These are phyloP conservation scores for Proterorhinus semilunaris DNA, from an alignment of 2,113 vertebrate genomes.

Conservation along the genomic window DNA sequence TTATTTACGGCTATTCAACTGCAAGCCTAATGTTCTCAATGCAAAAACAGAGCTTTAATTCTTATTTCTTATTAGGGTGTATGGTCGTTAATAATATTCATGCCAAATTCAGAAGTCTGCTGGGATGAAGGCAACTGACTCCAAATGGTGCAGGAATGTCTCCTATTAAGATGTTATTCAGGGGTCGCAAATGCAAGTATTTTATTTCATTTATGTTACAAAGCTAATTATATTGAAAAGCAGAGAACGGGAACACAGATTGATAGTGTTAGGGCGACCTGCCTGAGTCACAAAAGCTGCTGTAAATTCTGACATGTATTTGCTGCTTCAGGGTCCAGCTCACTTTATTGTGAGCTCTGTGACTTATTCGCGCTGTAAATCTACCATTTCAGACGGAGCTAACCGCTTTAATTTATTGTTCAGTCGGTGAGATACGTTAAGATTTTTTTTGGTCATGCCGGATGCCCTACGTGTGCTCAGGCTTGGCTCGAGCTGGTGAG, in stretches of 20 bases:
- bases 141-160: neutral
- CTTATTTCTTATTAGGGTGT: neutral
- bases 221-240: conserved; percentile 6
- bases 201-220: neutral
- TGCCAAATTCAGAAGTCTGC: neutral
- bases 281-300: neutral
- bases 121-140: neutral
- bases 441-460: no score
- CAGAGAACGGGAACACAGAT: neutral
- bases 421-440: neutral
- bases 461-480: no score
- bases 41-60: neutral
- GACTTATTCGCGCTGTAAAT: neutral
- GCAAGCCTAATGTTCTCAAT: neutral
- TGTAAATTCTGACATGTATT: conserved; percentile 6
- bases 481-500: no score
- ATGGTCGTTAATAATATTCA: neutral
- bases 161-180: neutral
- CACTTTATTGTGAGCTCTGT: conserved; percentile 1
- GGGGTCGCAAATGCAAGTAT: neutral
- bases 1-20: neutral
- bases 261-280: neutral
- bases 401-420: conserved; percentile 2
- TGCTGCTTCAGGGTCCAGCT: conserved; percentile 8
- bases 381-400: neutral